Conservation (phyloP, 2,888 invertebrate species). For the Slavum lentiscoides region DNA sequence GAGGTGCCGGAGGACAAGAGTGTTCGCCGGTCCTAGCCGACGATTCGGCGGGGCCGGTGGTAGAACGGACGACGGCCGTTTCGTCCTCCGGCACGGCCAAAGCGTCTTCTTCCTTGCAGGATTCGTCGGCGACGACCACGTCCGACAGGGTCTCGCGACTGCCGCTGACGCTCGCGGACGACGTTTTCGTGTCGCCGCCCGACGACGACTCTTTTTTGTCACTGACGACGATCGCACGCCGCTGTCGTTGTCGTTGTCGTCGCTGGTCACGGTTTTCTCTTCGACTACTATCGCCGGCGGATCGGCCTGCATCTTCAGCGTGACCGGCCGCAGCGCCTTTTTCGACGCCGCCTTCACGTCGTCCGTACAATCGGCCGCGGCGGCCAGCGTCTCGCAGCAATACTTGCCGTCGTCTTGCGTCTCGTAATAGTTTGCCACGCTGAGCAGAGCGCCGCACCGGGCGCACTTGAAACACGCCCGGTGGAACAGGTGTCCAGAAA, state of each 20-base stretch:
- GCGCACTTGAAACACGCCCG: conserved; percentile 87
- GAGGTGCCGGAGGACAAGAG: neutral
- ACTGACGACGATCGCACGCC: conserved; percentile 31
- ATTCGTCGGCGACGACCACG: conserved; percentile 21
- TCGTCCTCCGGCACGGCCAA: neutral
- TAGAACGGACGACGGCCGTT: neutral
- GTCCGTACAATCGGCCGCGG: conserved; percentile 56
- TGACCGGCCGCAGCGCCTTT: conserved; percentile 37
- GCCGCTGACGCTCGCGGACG: conserved; percentile 27
- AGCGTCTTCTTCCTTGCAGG: conserved; percentile 7
- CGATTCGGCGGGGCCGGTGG: neutral
- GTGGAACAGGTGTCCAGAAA: conserved; percentile 77
- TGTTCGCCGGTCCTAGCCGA: too few relatives aligned
- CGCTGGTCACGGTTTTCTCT: neutral
- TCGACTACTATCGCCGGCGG: neutral
- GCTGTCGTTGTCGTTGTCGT: conserved; percentile 38
- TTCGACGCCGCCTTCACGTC: conserved; percentile 54
- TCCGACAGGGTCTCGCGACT: conserved; percentile 43
- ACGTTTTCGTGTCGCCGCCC: conserved; percentile 21
- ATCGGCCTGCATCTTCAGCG: conserved; percentile 24
- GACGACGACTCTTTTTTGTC: conserved; percentile 42
- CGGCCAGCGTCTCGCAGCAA: conserved; percentile 69
- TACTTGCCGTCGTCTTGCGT: conserved; percentile 75
- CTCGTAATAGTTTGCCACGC: conserved; percentile 75
- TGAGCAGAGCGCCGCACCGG: conserved; percentile 77